These are phyloP conservation scores for Neodontobutis hainanensis DNA, from an alignment of 2,113 vertebrate species.

Conservation along the genomic window DNA sequence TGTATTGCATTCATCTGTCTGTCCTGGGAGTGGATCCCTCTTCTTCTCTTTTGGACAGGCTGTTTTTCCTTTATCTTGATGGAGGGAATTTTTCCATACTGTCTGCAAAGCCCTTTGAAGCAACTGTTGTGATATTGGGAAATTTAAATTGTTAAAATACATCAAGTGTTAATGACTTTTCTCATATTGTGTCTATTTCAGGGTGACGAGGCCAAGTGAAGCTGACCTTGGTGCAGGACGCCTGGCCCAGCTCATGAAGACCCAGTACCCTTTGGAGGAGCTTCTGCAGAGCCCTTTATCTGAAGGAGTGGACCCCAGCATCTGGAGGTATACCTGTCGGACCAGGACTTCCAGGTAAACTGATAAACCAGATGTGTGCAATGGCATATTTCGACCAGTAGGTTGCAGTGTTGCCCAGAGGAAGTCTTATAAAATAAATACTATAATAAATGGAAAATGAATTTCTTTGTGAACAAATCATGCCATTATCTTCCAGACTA, in stretches of 20 bases:
- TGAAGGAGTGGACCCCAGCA: conserved; percentile 73
- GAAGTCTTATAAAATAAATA: neutral
- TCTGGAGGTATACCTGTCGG: conserved; percentile 77
- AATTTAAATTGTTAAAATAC: too few species aligned
- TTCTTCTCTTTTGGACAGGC: too few species aligned
- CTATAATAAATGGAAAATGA: too few species aligned
- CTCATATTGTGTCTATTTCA: conserved; percentile 13
- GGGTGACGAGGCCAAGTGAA: conserved; percentile 56
- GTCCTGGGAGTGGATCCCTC: too few species aligned
- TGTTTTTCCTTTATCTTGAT: neutral
- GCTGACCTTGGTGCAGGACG: conserved; percentile 82
- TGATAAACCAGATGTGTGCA: conserved; percentile 9
- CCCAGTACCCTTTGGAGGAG: conserved; percentile 73
- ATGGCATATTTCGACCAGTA: conserved; percentile 31
- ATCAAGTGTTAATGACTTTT: too few species aligned
- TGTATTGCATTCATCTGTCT: too few species aligned
- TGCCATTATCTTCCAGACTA: conserved; percentile 68
- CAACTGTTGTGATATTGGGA: too few species aligned
- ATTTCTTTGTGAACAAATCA: conserved; percentile 19
- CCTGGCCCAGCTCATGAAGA: conserved; percentile 74
- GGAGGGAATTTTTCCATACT: neutral
- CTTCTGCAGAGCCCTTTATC: conserved; percentile 73
- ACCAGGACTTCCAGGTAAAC: conserved; percentile 79
- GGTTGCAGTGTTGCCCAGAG: conserved; percentile 40
- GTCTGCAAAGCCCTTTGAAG: too few species aligned